These are phyloP conservation scores for Otus scops DNA, from an alignment of 2,797 vertebrate genomes.

Conservation along the genomic window DNA sequence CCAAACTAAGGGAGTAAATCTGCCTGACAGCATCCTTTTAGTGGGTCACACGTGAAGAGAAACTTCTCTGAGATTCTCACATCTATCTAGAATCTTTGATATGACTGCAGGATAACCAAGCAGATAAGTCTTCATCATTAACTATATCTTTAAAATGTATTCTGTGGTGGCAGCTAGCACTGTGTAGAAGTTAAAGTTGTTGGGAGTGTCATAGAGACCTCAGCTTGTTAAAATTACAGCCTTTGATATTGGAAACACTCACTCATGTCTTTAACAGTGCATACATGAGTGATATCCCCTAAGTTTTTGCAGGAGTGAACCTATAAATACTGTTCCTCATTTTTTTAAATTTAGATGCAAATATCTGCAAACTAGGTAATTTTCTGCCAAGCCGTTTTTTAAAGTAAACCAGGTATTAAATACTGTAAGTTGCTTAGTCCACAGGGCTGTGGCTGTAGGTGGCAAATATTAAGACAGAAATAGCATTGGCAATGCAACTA, in stretches of 20 bases:
- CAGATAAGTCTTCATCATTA: background rate
- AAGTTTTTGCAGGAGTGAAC: background rate
- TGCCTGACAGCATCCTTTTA: constrained; percentile 60
- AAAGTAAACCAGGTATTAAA: background rate
- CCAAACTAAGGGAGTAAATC: background rate
- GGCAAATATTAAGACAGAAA: background rate
- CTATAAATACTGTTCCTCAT: background rate
- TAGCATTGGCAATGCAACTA: background rate
- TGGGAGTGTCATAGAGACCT: background rate
- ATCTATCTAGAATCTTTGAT: background rate
- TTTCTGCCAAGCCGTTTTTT: background rate
- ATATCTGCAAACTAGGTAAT: accelerated
- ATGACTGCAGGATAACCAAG: background rate
- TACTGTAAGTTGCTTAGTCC: background rate
- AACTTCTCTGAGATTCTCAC: background rate
- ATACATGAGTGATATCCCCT: background rate
- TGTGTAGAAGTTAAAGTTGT: background rate
- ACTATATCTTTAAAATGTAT: background rate
- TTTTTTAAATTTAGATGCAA: background rate
- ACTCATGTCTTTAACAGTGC: background rate
- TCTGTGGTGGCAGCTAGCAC: background rate
- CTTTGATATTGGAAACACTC: background rate
- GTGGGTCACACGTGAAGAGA: background rate
- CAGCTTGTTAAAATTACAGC: background rate
- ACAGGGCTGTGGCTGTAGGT: background rate